phyloP scores from a whole-genome alignment of 2,113 vertebrate species.

The Sceloporus undulatus region DNA sequence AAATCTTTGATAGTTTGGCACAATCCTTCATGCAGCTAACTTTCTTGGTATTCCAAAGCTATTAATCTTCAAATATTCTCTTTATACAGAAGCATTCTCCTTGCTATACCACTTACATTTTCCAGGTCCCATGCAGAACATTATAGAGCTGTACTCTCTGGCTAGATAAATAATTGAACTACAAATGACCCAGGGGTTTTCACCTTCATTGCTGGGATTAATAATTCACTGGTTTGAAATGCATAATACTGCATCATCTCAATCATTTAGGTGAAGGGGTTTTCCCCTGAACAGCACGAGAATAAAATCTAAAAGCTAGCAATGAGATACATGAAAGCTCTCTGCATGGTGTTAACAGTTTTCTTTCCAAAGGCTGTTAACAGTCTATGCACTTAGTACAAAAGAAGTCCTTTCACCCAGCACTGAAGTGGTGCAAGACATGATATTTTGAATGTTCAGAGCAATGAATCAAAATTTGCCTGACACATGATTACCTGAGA shows the following conservation, averaged over 20 bases:
- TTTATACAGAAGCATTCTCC: conserved; percentile 18
- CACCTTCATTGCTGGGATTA: conserved; percentile 23
- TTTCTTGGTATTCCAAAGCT: conserved; percentile 15
- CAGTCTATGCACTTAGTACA: not conserved
- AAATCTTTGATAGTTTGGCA: not conserved
- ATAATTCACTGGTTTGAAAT: conserved; percentile 40
- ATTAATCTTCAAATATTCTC: conserved; percentile 37
- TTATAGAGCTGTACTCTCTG: conserved; percentile 31
- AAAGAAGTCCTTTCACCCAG: not conserved
- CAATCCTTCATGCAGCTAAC: conserved; percentile 15
- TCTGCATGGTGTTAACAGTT: fast-evolving
- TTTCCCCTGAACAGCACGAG: not conserved
- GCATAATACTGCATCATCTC: not conserved
- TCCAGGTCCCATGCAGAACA: not conserved
- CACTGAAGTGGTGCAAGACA: not conserved
- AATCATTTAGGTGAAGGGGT: conserved; percentile 22
- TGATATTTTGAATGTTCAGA: not conserved
- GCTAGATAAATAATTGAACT: conserved; percentile 22
- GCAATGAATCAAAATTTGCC: not conserved
- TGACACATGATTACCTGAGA: not conserved
- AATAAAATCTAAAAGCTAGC: conserved; percentile 26
- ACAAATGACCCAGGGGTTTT: conserved; percentile 23
- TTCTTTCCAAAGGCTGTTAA: conserved; percentile 3
- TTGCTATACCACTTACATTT: not conserved
- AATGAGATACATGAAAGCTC: not conserved